Evolutionary conservation across 2,888 invertebrate genomes (phyloP).

Genomic region (Erpobdella octoculata): DNA sequence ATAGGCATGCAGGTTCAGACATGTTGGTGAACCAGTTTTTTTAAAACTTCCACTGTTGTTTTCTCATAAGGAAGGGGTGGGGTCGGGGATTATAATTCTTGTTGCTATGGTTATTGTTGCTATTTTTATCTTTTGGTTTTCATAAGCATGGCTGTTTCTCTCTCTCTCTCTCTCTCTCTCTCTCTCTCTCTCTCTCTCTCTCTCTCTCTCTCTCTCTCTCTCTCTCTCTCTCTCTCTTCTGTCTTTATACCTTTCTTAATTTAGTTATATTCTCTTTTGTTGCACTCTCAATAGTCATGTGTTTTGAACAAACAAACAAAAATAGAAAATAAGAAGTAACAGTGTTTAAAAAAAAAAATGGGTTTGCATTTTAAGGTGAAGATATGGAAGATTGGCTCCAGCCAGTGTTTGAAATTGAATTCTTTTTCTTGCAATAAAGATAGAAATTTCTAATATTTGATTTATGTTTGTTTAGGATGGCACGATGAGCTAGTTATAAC

Average conservation of each 20-base stretch:
- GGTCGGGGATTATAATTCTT: no score
- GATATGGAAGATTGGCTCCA: neutral
- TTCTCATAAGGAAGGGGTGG: no score
- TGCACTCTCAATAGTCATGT: neutral
- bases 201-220: neutral
- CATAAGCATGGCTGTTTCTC: neutral
- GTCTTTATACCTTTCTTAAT: neutral
- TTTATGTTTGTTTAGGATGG: no score
- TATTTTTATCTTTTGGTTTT: neutral
- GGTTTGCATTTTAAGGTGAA: no score
- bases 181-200: neutral
- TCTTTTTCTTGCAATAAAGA: no score
- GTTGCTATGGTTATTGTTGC: no score
- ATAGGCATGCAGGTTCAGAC: no score
- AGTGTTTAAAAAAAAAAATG: neutral
- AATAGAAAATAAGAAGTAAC: neutral
- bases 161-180: neutral
- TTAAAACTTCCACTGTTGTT: no score
- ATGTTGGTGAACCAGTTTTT: no score
- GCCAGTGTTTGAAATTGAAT: slow-evolving; percentile 1
- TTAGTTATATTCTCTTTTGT: neutral
- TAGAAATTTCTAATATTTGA: no score
- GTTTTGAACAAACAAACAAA: neutral
- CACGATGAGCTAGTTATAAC: no score
- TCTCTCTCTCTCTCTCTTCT: neutral